Conservation (phyloP, 2,797 vertebrate genomes). For the Silurus aristotelis region DNA sequence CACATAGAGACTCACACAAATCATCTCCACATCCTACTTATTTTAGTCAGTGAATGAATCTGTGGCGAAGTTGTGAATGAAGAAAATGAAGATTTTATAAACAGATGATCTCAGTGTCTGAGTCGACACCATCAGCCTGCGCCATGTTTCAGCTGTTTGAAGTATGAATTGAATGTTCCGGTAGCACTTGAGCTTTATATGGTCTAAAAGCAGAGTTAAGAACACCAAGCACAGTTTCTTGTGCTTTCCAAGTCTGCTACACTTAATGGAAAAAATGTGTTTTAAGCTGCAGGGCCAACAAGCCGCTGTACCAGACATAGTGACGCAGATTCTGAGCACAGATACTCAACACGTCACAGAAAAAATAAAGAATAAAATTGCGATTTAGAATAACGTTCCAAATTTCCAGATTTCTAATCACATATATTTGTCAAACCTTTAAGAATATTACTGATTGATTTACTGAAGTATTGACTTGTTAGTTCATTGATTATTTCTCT, state of each 20-base stretch:
- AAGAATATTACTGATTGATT: neutral
- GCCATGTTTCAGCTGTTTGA: conserved; percentile 1
- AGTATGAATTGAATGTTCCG: no score
- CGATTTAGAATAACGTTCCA: neutral
- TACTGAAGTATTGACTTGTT: neutral
- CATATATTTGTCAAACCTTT: neutral
- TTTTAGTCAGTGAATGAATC: neutral
- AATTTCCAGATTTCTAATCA: neutral
- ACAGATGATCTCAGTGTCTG: neutral
- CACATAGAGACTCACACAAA: neutral
- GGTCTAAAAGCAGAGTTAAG: neutral
- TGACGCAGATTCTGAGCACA: neutral
- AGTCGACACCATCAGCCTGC: neutral
- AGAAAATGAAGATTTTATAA: neutral
- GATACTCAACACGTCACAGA: neutral
- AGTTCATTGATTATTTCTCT: neutral
- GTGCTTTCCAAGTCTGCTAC: neutral
- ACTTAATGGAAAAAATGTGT: conserved; percentile 24
- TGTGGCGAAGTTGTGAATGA: neutral
- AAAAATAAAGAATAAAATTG: neutral
- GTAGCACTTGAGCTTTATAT: neutral
- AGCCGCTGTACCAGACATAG: neutral
- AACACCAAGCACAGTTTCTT: conserved; percentile 2
- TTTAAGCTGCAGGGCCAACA: conserved; percentile 1
- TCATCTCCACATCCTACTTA: neutral